phyloP scores from a whole-genome alignment of 2,113 vertebrate genomes.

The Patagioenas fasciata region DNA sequence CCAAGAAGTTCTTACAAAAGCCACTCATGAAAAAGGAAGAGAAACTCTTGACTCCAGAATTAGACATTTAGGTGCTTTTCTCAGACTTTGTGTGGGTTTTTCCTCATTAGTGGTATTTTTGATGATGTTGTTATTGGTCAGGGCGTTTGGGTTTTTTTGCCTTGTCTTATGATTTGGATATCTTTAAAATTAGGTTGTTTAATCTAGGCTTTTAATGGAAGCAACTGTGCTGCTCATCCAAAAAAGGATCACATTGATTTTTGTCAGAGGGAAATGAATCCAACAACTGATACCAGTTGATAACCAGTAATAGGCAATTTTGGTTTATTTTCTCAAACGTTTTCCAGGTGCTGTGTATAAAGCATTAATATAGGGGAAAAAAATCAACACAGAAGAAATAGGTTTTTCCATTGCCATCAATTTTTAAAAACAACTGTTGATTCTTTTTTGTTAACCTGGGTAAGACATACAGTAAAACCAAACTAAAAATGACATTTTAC shows the following conservation, averaged over 20 bases:
- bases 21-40: neutral
- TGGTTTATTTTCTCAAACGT: neutral
- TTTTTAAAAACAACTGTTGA: neutral
- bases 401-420: neutral
- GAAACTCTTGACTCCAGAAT: neutral
- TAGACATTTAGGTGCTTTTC: neutral
- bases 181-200: neutral
- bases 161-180: neutral
- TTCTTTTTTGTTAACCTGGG: neutral
- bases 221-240: neutral
- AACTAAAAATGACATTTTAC: neutral
- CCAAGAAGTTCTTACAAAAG: neutral
- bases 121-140: neutral
- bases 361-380: neutral
- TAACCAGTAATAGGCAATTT: neutral
- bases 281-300: neutral
- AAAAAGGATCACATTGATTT: neutral
- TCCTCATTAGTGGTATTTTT: neutral
- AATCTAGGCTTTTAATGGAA: neutral
- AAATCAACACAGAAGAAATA: neutral
- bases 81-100: neutral
- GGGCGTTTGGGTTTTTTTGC: neutral
- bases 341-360: neutral
- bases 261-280: neutral
- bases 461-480: neutral